These are phyloP conservation scores for Campaea margaritaria DNA, from an alignment of 2,888 invertebrate genomes.

Conservation along the genomic window DNA sequence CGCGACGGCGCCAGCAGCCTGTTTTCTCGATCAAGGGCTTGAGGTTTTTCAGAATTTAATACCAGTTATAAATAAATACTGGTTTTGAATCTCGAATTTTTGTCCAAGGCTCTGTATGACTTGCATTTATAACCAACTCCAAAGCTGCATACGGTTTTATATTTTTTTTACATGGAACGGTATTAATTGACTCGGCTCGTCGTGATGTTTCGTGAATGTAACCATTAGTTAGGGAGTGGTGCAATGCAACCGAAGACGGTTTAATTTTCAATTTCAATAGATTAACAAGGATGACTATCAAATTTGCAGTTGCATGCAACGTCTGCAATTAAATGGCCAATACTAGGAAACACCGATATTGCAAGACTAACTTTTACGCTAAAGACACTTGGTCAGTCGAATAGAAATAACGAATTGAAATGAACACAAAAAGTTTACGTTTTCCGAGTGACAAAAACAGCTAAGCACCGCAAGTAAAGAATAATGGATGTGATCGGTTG, in stretches of 20 bases:
- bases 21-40: slow-evolving; percentile 27
- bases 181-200: slow-evolving; percentile 10
- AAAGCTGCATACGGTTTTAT: slow-evolving; percentile 4
- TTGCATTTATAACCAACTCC: not conserved
- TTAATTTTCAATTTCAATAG: slow-evolving; percentile 9
- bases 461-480: slow-evolving; percentile 1
- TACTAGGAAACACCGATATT: not conserved
- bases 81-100: slow-evolving; percentile 32
- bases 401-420: slow-evolving; percentile 3
- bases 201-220: slow-evolving; percentile 15
- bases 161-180: slow-evolving; percentile 9
- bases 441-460: not conserved
- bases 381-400: not conserved
- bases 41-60: slow-evolving; percentile 30
- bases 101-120: slow-evolving; percentile 27
- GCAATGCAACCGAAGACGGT: slow-evolving; percentile 17
- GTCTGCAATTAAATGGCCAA: not conserved
- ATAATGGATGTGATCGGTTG: not conserved
- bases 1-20: slow-evolving; percentile 21
- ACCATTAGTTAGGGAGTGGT: slow-evolving; percentile 8
- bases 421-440: not conserved
- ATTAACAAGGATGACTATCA: slow-evolving; percentile 15
- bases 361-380: not conserved
- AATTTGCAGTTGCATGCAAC: slow-evolving; percentile 1
- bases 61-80: slow-evolving; percentile 33